phyloP scores from a whole-genome alignment of 2,797 vertebrate species.

The Ciconia nigra region DNA sequence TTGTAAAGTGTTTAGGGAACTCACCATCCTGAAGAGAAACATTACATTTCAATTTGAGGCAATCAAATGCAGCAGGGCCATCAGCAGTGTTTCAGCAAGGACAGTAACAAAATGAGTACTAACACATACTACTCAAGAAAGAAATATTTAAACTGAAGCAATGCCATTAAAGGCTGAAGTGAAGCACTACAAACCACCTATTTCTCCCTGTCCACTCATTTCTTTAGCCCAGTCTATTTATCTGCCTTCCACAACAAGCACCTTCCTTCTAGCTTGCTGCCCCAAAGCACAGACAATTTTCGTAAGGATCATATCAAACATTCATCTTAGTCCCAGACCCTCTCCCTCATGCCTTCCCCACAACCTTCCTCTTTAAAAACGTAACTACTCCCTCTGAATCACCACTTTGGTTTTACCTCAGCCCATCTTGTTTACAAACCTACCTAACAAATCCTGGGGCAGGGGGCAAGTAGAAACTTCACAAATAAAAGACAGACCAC shows the following conservation, averaged over 20 bases:
- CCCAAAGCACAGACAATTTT: not conserved
- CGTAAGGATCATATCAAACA: not conserved
- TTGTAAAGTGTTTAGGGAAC: not conserved
- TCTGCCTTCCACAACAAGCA: not conserved
- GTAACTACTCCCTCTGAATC: not conserved
- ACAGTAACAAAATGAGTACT: not conserved
- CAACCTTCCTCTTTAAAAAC: not conserved
- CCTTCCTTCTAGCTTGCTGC: not conserved
- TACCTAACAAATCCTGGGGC: not conserved
- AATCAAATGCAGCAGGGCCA: not conserved
- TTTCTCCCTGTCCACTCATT: not conserved
- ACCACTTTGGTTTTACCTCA: not conserved
- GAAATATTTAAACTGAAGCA: not conserved
- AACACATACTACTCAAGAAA: not conserved
- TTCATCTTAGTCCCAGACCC: not conserved
- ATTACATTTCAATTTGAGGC: not conserved
- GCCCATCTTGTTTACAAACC: not conserved
- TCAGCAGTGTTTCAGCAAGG: not conserved
- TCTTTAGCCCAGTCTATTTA: not conserved
- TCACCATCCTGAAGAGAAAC: not conserved
- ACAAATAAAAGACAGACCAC: not conserved
- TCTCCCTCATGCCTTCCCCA: not conserved
- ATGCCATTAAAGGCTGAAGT: not conserved
- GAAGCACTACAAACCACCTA: not conserved
- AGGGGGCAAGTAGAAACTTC: not conserved